Percentiles rank a stretch among this genome's conserved stretches.
phyloP scores from a whole-genome alignment of 1,140 invertebrate species.

The Eriosoma lanigerum region DNA sequence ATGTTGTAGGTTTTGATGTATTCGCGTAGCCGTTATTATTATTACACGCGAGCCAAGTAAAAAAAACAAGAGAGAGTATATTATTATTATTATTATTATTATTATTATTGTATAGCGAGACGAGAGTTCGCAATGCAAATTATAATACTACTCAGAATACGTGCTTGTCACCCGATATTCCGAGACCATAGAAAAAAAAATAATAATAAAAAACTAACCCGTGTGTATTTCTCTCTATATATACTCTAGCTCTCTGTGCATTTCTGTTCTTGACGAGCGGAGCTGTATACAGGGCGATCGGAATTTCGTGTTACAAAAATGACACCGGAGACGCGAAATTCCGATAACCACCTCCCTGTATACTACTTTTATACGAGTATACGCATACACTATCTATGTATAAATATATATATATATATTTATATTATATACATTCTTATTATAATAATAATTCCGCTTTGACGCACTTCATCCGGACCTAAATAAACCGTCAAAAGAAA shows the following conservation, averaged over 20 bases:
- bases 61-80: neutral
- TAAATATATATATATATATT: neutral
- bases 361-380: too few relatives aligned
- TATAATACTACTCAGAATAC: conserved; percentile 34
- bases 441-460: conserved; percentile 52
- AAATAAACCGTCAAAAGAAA: conserved; percentile 51
- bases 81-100: too few relatives aligned
- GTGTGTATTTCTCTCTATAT: neutral
- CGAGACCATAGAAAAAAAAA: conserved; percentile 9
- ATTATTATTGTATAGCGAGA: too few relatives aligned
- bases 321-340: too few relatives aligned
- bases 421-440: conserved; percentile 49
- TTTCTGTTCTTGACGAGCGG: neutral
- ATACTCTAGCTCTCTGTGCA: neutral
- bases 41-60: conserved; percentile 5
- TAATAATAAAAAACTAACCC: conserved; percentile 40
- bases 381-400: too few relatives aligned
- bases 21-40: neutral
- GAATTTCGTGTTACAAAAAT: too few relatives aligned
- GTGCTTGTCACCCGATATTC: conserved; percentile 38
- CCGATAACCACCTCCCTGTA: too few relatives aligned
- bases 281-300: too few relatives aligned
- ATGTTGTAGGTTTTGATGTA: neutral
- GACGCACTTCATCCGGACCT: conserved; percentile 46
- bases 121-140: conserved; percentile 20